Conservation (phyloP, 2,113 vertebrate species). For the Zosterops lateralis region DNA sequence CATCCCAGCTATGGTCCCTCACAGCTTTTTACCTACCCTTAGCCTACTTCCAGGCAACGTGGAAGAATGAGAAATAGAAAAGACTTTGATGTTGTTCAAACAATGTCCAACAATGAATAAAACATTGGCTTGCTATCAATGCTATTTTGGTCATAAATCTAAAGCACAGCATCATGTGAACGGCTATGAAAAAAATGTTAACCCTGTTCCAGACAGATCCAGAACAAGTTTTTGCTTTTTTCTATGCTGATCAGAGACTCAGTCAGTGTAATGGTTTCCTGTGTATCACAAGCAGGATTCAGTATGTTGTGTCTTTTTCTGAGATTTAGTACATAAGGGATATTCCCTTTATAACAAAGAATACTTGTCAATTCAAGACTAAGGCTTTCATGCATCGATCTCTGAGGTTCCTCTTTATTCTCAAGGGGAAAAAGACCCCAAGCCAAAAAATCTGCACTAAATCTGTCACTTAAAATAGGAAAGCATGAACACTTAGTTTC, state of each 20-base stretch:
- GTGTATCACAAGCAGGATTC: background rate
- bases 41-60: rapidly evolving
- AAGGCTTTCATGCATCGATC: background rate
- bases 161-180: background rate
- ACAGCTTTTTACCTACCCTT: background rate
- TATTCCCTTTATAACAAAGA: background rate
- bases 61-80: background rate
- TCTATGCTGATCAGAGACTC: background rate
- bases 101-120: background rate
- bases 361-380: background rate
- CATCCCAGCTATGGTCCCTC: background rate
- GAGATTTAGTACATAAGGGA: background rate
- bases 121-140: background rate
- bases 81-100: background rate
- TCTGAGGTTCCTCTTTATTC: background rate
- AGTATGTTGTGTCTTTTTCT: background rate
- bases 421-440: background rate
- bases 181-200: background rate
- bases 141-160: background rate
- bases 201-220: background rate
- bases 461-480: background rate
- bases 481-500: background rate
- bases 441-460: background rate
- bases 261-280: background rate
- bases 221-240: background rate